Evolutionary conservation across 1,140 invertebrate genomes (phyloP).

Genomic region (Armadillidium nasatum): DNA sequence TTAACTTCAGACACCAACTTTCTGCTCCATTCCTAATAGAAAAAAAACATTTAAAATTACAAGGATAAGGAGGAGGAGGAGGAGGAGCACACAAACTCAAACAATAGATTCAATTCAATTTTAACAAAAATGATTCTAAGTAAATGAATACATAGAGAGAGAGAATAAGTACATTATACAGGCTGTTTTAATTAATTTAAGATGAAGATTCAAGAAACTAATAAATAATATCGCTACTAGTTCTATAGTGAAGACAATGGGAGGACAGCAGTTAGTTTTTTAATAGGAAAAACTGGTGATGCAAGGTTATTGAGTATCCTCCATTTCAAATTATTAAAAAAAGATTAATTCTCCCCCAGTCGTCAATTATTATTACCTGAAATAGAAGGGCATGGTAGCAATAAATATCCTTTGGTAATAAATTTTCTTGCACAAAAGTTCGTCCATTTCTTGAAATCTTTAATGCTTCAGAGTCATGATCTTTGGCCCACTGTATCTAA

Average conservation of each 20-base stretch:
- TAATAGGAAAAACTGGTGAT: too few relatives aligned
- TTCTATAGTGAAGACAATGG: too few relatives aligned
- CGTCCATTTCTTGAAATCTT: slow-evolving; percentile 67
- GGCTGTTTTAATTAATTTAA: too few relatives aligned
- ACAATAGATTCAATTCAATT: not conserved
- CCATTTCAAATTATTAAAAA: too few relatives aligned
- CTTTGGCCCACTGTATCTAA: slow-evolving; percentile 68
- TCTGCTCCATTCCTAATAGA: slow-evolving; percentile 67
- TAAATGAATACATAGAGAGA: not conserved
- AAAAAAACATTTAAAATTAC: not conserved
- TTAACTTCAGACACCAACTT: slow-evolving; percentile 58
- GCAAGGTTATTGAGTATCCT: too few relatives aligned
- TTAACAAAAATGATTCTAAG: not conserved
- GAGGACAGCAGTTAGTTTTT: too few relatives aligned
- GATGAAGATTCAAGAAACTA: too few relatives aligned
- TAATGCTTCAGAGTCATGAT: slow-evolving; percentile 67
- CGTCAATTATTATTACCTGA: slow-evolving; percentile 56
- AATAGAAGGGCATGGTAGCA: slow-evolving; percentile 84
- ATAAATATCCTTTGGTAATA: slow-evolving; percentile 78
- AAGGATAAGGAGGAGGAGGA: slow-evolving; percentile 7
- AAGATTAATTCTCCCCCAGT: too few relatives aligned
- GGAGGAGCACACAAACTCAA: not conserved
- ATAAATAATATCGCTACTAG: too few relatives aligned
- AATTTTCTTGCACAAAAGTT: slow-evolving; percentile 68
- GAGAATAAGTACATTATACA: too few relatives aligned